Evolutionary conservation across 2,888 invertebrate species (phyloP), one percentile per base, ranked within the genome.

Genomic region (Lochmaea capreae): DNA sequence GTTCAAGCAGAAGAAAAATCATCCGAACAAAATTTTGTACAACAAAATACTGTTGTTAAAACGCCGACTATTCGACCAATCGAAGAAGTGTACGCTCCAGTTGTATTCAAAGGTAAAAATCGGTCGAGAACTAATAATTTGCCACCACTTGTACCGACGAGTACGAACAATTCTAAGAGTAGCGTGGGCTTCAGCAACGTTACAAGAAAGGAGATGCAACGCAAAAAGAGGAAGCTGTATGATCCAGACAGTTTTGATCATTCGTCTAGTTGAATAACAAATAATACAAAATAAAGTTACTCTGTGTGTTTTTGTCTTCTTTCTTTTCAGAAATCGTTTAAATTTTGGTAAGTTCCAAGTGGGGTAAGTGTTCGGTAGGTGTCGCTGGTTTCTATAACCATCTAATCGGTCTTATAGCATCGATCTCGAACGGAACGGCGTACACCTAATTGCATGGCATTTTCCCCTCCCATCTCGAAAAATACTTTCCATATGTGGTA

Each of bases 161-260:
- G 33, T 33, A 18, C 54, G 5, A 61, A 10, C 46, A 67, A 52
- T 66, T 26, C 62, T 22, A 65, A 43, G 0, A 43, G 12, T 43
- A 12, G 43, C 62, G 46, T 57, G 9, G 54, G 46, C 8, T 11
- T 22, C 11, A 61, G 65, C n/a, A 43, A 46, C 16, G 42, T 33
- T 3, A 66, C n/a, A n/a, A 65, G 42, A 18, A 71, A 65, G 12
- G 54, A 43, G 22, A 59, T 12, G 18, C 49, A 57, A 33, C 59
- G 63, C 26, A 77, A 72, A 67, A 78, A 68, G 62, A 65, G 78
- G 10, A 78, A 72, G 49, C 70, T 79, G n/a, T 79, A 75, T 43
- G 67, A 77, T 65, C 74, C 76, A 3, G 69, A 78, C 54, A 67
- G 73, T 71, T 66, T 72, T 9, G 69, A 74, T 16, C 73, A 77